Evolutionary conservation across 2,113 vertebrate species (phyloP).

Genomic region (Ceyx margarethae): DNA sequence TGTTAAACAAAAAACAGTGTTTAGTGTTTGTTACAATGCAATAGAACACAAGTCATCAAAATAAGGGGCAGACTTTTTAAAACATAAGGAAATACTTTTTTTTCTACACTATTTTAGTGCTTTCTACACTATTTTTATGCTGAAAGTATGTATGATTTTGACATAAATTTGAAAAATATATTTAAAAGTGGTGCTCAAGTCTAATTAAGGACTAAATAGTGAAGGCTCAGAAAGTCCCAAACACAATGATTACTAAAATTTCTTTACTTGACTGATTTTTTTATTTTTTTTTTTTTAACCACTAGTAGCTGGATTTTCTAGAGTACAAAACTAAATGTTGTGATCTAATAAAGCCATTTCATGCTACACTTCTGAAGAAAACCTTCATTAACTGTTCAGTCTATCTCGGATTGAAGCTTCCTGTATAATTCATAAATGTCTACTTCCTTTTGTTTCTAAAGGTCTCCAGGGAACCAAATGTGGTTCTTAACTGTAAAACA

Average conservation of each 20-base stretch:
- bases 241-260: neutral
- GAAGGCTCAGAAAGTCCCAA: neutral
- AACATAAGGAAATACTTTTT: neutral
- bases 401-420: neutral
- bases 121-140: neutral
- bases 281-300: neutral
- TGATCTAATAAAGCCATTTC: neutral
- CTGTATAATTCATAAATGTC: neutral
- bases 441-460: neutral
- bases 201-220: neutral
- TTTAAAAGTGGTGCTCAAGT: neutral
- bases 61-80: neutral
- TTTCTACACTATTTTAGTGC: neutral
- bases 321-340: neutral
- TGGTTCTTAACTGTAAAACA: neutral
- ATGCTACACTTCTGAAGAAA: neutral
- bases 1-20: neutral
- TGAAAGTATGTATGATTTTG: neutral
- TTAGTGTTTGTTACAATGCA: neutral
- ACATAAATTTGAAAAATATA: neutral
- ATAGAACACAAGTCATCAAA: neutral
- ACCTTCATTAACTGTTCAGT: neutral
- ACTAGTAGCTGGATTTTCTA: fast-evolving
- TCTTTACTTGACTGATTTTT: neutral
- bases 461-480: neutral